phyloP scores from a whole-genome alignment of 2,888 invertebrate genomes.

The Agrotis exclamationis region DNA sequence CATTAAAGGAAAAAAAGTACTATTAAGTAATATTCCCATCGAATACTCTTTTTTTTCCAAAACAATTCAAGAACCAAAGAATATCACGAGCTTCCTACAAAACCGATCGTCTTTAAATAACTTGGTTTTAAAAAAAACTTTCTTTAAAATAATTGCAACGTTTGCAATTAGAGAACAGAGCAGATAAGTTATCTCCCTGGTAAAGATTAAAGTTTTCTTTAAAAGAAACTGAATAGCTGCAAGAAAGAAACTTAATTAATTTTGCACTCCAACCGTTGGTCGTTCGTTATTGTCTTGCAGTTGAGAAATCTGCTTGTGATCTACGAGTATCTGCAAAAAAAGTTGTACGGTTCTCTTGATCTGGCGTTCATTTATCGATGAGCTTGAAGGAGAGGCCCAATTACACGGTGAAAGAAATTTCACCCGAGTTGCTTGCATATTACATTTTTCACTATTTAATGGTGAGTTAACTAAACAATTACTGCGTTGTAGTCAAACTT shows the following conservation, averaged over 20 bases:
- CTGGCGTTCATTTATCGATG: slow-evolving; percentile 20
- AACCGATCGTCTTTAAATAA: background rate
- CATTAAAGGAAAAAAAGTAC: too few species aligned
- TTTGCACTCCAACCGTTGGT: slow-evolving; percentile 52
- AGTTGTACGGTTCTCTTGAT: slow-evolving; percentile 37
- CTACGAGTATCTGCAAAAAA: slow-evolving; percentile 54
- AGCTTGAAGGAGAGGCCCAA: too few species aligned
- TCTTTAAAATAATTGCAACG: slow-evolving; percentile 22
- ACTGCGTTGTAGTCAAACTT: too few species aligned
- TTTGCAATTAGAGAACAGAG: slow-evolving; percentile 49
- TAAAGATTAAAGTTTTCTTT: slow-evolving; percentile 58
- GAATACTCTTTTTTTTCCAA: too few species aligned
- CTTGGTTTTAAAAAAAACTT: slow-evolving; percentile 4
- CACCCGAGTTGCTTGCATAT: too few species aligned
- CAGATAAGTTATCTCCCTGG: slow-evolving; percentile 50
- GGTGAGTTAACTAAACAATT: too few species aligned
- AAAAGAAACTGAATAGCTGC: slow-evolving; percentile 45
- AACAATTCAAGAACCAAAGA: too few species aligned
- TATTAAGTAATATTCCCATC: too few species aligned
- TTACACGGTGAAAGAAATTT: too few species aligned
- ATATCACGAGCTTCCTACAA: background rate
- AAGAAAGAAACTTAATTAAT: slow-evolving; percentile 64
- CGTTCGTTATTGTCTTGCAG: slow-evolving; percentile 58
- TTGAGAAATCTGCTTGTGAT: slow-evolving; percentile 45
- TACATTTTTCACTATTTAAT: too few species aligned